Percentiles rank a stretch among this genome's conserved stretches.
Conservation (phyloP, 2,113 vertebrate genomes). For the Ploceus nigricollis region DNA sequence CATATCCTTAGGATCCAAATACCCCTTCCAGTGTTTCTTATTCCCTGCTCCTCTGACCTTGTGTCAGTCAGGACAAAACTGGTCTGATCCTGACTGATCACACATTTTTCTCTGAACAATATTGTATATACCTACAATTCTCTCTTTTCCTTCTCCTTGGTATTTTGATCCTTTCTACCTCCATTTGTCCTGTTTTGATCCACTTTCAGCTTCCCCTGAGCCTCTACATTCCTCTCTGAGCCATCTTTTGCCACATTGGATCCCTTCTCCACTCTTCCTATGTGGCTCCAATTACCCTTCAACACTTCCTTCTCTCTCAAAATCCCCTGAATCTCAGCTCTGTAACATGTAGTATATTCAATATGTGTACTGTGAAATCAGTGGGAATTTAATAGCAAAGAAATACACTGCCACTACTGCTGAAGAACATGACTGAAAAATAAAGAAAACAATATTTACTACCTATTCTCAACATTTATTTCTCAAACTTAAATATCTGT, state of each 20-base stretch:
- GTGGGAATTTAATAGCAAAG: constrained; percentile 32
- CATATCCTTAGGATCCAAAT: background rate
- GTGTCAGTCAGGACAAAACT: background rate
- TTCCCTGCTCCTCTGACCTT: constrained; percentile 12
- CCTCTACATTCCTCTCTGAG: constrained; percentile 58
- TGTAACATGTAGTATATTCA: constrained; percentile 41
- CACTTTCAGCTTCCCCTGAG: constrained; percentile 39
- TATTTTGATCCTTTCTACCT: constrained; percentile 41
- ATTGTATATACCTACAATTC: background rate
- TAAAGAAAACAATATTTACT: background rate
- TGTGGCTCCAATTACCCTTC: constrained; percentile 61
- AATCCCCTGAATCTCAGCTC: constrained; percentile 62
- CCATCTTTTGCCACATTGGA: constrained; percentile 56
- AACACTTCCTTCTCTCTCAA: constrained; percentile 56
- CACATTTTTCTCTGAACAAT: background rate
- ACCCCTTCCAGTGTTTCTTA: background rate
- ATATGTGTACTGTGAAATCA: constrained; percentile 40
- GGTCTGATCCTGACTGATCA: background rate
- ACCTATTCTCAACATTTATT: background rate
- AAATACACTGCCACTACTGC: background rate
- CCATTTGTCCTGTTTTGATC: constrained; percentile 44
- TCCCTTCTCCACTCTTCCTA: constrained; percentile 42
- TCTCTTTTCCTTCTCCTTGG: constrained; percentile 2
- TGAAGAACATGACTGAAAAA: background rate
- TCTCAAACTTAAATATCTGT: background rate